Evolutionary conservation across 2,113 vertebrate genomes (phyloP).

Genomic region (Halichoerus grypus): DNA sequence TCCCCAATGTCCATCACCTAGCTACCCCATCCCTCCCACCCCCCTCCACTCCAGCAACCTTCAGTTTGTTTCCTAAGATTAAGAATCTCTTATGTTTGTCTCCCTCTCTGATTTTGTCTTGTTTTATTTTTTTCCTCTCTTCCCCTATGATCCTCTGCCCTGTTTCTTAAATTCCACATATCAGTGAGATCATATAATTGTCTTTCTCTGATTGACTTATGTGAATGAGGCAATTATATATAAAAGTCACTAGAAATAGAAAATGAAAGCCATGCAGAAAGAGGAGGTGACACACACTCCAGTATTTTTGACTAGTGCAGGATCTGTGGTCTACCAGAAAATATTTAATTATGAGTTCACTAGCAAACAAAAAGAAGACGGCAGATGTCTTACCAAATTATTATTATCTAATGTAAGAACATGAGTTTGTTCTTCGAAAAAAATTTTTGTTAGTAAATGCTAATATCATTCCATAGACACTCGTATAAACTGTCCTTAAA

Average conservation of each 20-base stretch:
- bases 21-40: no score
- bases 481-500: background rate
- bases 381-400: background rate
- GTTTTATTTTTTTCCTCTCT: background rate
- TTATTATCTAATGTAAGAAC: background rate
- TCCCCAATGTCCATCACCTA: no score
- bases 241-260: background rate
- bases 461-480: background rate
- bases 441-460: background rate
- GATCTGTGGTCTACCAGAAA: background rate
- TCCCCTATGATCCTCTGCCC: no score
- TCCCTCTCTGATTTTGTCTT: no score
- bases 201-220: background rate
- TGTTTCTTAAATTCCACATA: no score
- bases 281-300: background rate
- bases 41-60: no score
- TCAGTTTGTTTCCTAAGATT: no score
- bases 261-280: conserved; percentile 1
- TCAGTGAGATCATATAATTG: no score
- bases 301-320: background rate
- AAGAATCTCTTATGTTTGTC: no score
- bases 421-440: background rate
- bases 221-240: background rate
- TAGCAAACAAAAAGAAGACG: background rate
- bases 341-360: background rate